These are phyloP conservation scores for Pipistrellus pipistrellus DNA, from an alignment of 2,797 vertebrate genomes.

Conservation along the genomic window DNA sequence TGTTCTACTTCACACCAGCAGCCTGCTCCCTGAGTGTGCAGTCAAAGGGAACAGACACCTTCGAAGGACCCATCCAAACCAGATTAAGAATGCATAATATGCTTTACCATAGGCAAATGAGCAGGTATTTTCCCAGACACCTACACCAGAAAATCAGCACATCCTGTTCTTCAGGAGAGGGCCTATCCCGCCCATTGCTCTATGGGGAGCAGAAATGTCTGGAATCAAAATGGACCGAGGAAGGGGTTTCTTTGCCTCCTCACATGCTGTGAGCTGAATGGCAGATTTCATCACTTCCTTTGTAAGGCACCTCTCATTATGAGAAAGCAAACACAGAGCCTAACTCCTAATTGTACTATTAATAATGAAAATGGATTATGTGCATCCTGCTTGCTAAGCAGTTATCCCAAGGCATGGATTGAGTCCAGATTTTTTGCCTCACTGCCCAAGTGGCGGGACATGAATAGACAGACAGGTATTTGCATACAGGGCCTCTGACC, in stretches of 20 bases:
- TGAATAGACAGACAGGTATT: constrained; percentile 77
- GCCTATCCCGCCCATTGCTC: constrained; percentile 32
- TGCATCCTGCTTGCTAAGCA: constrained; percentile 83
- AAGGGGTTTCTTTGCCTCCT: constrained; percentile 74
- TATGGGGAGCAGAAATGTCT: constrained; percentile 68
- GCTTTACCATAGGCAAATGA: constrained; percentile 68
- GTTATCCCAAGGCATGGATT: constrained; percentile 79
- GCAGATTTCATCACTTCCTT: constrained; percentile 74
- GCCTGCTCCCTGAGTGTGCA: constrained; percentile 39
- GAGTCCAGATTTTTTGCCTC: constrained; percentile 81
- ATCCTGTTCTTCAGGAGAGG: constrained; percentile 53
- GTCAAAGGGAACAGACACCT: constrained; percentile 32
- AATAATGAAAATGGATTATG: constrained; percentile 87
- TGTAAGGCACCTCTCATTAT: constrained; percentile 83
- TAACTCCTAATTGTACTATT: constrained; percentile 84
- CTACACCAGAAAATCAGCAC: constrained; percentile 65
- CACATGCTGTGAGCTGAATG: constrained; percentile 63
- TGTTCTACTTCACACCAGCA: neutral
- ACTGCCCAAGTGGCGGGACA: constrained; percentile 75
- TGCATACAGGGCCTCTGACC: constrained; percentile 77
- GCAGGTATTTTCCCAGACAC: constrained; percentile 66
- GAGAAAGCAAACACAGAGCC: constrained; percentile 80
- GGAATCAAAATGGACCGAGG: constrained; percentile 76
- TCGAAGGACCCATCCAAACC: constrained; percentile 11
- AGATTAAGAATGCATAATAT: constrained; percentile 60